Evolutionary conservation across 2,797 vertebrate species (phyloP).

Genomic region (Chaetophractus vellerosus): DNA sequence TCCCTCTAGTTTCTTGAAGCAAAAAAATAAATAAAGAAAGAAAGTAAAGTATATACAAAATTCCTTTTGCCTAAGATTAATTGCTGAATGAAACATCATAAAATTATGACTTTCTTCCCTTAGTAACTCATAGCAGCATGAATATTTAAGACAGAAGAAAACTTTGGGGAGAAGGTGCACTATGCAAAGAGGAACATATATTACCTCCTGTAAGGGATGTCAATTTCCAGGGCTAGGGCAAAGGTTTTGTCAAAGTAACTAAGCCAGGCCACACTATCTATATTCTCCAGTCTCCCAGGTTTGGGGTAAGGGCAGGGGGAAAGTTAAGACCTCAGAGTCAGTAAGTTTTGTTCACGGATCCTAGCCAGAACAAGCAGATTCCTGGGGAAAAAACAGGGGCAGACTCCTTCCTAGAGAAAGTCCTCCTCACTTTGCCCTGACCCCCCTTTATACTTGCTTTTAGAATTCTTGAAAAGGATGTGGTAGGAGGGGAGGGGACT

Average conservation of each 20-base stretch:
- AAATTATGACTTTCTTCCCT: constrained; percentile 23
- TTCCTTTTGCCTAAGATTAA: constrained; percentile 18
- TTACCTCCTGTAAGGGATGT: not conserved
- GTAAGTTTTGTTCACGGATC: not conserved
- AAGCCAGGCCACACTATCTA: not conserved
- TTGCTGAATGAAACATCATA: not conserved
- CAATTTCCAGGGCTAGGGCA: not conserved
- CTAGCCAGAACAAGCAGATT: not conserved
- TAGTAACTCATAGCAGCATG: not conserved
- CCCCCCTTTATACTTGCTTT: not conserved
- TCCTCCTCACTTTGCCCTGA: not conserved
- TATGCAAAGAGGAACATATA: not conserved
- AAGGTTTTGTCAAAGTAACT: constrained; percentile 5
- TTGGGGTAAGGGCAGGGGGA: not conserved
- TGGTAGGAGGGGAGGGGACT: not conserved
- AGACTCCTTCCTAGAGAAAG: not conserved
- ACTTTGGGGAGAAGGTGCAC: not conserved
- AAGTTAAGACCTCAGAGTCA: not conserved
- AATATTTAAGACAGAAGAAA: not conserved
- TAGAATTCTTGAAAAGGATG: constrained; percentile 31
- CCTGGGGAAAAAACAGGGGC: not conserved
- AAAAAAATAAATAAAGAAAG: constrained; percentile 41
- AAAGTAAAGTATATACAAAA: not conserved
- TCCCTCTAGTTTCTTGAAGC: constrained; percentile 18
- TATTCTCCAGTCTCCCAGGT: not conserved